Base-by-base conservation (phyloP, 2,888 invertebrate genomes). In the Xestia c-nigrum region DNA sequence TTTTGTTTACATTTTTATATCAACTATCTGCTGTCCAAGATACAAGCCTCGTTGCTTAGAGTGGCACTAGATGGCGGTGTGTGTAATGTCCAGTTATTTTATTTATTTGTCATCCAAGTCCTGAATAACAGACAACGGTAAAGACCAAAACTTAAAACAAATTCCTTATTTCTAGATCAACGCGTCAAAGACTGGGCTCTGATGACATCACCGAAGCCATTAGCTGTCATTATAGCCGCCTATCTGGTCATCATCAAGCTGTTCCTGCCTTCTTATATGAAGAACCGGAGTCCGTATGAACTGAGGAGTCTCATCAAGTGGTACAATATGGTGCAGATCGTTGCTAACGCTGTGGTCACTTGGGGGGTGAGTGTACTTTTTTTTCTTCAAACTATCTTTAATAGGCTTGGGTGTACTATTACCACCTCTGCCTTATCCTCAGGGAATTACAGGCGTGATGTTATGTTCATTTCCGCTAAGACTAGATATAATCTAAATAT, bases 241-340 rank as follows among this genome's bases (percentile, higher is more conserved):
- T 98, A 98, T 90, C 87, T 98, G 78, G 91, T 94, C 57, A 95
- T 97, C 84, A 97, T 98, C 78, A 96, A 97, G 80, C 93, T 97
- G 55, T 91, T 96, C 40, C 97, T 98, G 16, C 98, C 98, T 1
- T 90, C 90, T 16, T 97, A 97, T 87, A 99, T 99, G 99, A 97
- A 96, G 89, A 93, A 97, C 87, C 97, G 98, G 72, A 96, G 97
- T 82, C 97, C 99, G 0, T 98, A 97, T 90, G 94, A 97, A 19
- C 93, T 99, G 50, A 97, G 97, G 85, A 95, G 92, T 4, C 91
- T 98, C 52, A 97, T 99, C 85, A 97, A 97, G 78, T 95, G 97
- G 88, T 99, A 99, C 95, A 99, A 99, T 92, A 94, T 98, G n/a
- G 91, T 97, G 69, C 99, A 99, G 97, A 98, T 99, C 21, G 80